Evolutionary conservation across 2,797 vertebrate genomes (phyloP).

Genomic region (Pangasius larnaudii): DNA sequence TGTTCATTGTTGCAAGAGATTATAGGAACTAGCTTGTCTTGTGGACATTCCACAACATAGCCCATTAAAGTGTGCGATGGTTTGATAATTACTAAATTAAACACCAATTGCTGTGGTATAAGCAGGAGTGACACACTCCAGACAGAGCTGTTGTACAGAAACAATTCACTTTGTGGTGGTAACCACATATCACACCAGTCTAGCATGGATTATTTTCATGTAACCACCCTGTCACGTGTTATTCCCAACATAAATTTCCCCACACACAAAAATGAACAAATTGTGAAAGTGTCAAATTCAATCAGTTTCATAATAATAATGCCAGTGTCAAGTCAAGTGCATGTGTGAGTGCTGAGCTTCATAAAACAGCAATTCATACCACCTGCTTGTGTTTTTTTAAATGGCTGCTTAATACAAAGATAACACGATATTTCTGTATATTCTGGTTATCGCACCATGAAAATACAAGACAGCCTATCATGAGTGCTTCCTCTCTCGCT

Average conservation of each 20-base stretch:
- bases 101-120: not conserved
- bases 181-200: not conserved
- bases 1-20: not conserved
- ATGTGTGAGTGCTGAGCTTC: not conserved
- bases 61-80: not conserved
- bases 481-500: not conserved
- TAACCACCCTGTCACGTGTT: not conserved
- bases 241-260: not conserved
- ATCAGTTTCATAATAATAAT: not conserved
- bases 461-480: constrained; percentile 46
- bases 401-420: not conserved
- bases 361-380: not conserved
- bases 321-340: not conserved
- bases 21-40: not conserved
- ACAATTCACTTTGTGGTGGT: not conserved
- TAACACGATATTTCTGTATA: not conserved
- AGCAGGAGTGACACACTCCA: not conserved
- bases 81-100: not conserved
- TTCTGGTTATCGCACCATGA: not conserved
- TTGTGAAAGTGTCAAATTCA: not conserved
- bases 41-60: not conserved
- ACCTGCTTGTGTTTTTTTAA: not conserved
- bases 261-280: not conserved
- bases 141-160: not conserved
- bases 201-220: not conserved